Base-by-base conservation (phyloP, 2,113 vertebrate species). In the Mesitornis unicolor region DNA sequence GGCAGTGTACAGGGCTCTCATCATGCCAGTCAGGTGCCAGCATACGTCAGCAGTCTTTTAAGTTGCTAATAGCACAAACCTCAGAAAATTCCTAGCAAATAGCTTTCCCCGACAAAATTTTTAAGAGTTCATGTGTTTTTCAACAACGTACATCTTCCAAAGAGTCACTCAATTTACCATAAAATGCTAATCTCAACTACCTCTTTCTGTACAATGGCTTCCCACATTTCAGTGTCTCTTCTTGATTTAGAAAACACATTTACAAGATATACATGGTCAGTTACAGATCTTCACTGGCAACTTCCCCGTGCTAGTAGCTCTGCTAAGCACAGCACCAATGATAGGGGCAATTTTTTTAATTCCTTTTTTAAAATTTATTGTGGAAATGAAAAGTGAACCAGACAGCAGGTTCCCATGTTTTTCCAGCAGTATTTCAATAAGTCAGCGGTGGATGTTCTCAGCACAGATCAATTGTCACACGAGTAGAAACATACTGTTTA, bases 401-500 rank as follows among this genome's bases (percentile, higher is more conserved):
- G 60, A 21, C 33, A 67, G 17, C 5, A 51, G 38, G n/a, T 71
- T 95, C 51, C 47, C 7, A 3, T 51, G 18, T 57, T 84, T 76
- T 81, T 75, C 40, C 31, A 53, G 36, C 57, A 70, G 36, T 35
- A 21, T 13, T n/a, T 56, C 42, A 47, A 69, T 33, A 70, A 47
- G 20, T 51, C 56, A 56, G 33, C 6, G 26, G 82, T 68, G 38
- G 18, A 56, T 59, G 59, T 51, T 87, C 73, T 79, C 38, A 5
- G 43, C 51, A 48, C 22, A 56, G 29, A 85, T 50, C 53, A 22
- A 47, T 84, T 81, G 45, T 75, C 68, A 78, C 48, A 91, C 50
- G 65, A 88, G 38, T 56, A 65, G 87, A 77, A 95, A 95, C 64
- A 91, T 17, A 69, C 42, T 68, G 73, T 91, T 96, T 90, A 83